These are phyloP conservation scores for Mionectes macconnelli DNA, from an alignment of 2,113 vertebrate species.

Conservation along the genomic window DNA sequence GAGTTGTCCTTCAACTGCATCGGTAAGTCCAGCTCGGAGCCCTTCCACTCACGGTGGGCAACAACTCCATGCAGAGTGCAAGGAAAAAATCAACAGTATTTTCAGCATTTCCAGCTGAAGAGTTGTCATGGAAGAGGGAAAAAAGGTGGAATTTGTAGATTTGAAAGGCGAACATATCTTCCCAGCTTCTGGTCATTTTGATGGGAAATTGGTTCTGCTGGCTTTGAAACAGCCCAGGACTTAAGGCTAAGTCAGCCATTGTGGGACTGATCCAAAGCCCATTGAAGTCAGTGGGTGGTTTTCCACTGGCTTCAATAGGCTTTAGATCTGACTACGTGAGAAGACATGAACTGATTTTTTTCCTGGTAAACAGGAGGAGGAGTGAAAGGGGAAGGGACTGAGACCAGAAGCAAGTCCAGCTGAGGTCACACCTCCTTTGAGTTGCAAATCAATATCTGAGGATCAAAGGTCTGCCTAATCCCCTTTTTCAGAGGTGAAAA, in stretches of 20 bases:
- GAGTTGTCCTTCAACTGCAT: conserved; percentile 94
- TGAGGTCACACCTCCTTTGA: conserved; percentile 81
- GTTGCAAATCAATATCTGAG: conserved; percentile 81
- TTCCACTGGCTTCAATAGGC: conserved; percentile 53
- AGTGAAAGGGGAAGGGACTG: conserved; percentile 69
- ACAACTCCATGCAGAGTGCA: background rate
- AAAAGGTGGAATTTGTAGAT: conserved; percentile 59
- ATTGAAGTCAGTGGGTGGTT: conserved; percentile 69
- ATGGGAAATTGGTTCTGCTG: conserved; percentile 72
- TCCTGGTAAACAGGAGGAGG: conserved; percentile 71
- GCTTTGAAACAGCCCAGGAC: conserved; percentile 57
- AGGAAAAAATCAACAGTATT: background rate
- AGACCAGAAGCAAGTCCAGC: conserved; percentile 75
- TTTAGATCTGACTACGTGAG: conserved; percentile 66
- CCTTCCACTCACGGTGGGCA: background rate
- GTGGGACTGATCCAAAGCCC: conserved; percentile 57
- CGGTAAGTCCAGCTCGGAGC: conserved; percentile 78
- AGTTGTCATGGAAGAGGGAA: conserved; percentile 41
- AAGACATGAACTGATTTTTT: conserved; percentile 68
- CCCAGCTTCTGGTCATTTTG: conserved; percentile 66
- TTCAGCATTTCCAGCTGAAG: background rate
- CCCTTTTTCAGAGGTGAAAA: conserved; percentile 79
- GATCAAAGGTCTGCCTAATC: conserved; percentile 82
- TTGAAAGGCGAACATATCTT: conserved; percentile 66
- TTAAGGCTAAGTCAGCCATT: conserved; percentile 71